Evolutionary conservation across 2,888 invertebrate genomes (phyloP).

Genomic region (Tiliacea citrago): DNA sequence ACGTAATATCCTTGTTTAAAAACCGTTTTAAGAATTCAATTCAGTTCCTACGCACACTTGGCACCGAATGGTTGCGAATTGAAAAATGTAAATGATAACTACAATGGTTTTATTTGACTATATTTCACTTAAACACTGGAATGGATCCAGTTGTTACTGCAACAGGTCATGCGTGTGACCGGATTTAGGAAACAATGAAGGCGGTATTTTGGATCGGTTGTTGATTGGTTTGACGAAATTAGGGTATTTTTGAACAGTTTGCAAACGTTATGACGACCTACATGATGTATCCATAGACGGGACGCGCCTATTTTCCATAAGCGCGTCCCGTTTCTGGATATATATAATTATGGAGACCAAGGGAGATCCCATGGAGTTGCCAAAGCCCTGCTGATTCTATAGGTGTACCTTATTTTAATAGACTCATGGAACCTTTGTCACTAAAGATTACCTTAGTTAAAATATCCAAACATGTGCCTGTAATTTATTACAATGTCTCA

Average conservation of each 20-base stretch:
- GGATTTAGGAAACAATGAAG: constrained; percentile 65
- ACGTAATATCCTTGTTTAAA: constrained; percentile 52
- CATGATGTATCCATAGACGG: background rate
- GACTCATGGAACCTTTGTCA: background rate
- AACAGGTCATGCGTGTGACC: constrained; percentile 83
- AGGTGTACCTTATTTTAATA: no score
- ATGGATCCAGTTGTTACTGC: constrained; percentile 81
- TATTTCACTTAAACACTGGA: constrained; percentile 86
- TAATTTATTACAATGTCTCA: background rate
- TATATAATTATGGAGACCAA: no score
- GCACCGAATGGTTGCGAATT: constrained; percentile 83
- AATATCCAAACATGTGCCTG: background rate
- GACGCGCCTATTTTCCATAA: no score
- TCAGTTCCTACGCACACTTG: constrained; percentile 78
- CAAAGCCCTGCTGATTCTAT: background rate
- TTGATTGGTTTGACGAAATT: constrained; percentile 1
- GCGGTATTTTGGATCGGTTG: constrained; percentile 42
- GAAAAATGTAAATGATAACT: constrained; percentile 90
- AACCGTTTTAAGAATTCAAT: constrained; percentile 59
- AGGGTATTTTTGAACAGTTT: no score
- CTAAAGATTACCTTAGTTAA: background rate
- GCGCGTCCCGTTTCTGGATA: no score
- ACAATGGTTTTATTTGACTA: constrained; percentile 85
- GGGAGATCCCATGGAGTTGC: background rate
- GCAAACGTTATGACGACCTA: background rate